phyloP scores from a whole-genome alignment of 2,888 invertebrate genomes.

The Cataglyphis livida region DNA sequence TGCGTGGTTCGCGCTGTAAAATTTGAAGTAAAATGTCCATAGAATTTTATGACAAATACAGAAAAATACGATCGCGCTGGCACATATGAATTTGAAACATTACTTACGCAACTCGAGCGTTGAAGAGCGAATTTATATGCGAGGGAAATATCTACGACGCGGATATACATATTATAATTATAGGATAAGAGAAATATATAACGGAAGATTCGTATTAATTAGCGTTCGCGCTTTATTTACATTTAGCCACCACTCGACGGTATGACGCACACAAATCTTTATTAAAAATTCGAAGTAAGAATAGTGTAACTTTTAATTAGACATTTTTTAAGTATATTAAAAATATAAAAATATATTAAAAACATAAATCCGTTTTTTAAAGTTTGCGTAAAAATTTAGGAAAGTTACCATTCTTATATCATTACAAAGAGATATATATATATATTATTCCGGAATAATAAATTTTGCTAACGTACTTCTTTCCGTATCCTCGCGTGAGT shows the following conservation, averaged over 20 bases:
- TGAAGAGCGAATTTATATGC: constrained; percentile 16
- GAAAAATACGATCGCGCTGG: constrained; percentile 11
- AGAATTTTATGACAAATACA: constrained; percentile 25
- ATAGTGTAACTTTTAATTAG: not conserved
- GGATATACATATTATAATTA: not conserved
- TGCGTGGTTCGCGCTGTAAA: constrained; percentile 1
- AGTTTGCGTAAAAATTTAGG: not conserved
- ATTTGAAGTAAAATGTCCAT: constrained; percentile 17
- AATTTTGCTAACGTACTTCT: not conserved
- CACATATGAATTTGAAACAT: constrained; percentile 14
- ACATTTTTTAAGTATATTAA: not conserved
- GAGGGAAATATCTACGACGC: not conserved
- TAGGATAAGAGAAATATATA: not conserved
- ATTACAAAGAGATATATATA: not conserved
- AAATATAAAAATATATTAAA: not conserved
- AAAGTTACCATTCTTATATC: not conserved
- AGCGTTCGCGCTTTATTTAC: not conserved
- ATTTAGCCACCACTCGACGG: not conserved
- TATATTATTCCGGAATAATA: constrained; percentile 4
- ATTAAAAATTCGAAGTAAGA: constrained; percentile 1
- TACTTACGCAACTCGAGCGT: not conserved
- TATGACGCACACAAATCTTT: constrained; percentile 10
- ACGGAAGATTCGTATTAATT: constrained; percentile 22
- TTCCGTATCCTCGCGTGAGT: not conserved
- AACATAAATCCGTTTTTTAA: not conserved